These are phyloP conservation scores for Criorhina ranunculi DNA, from an alignment of 2,888 invertebrate species.

Conservation along the genomic window DNA sequence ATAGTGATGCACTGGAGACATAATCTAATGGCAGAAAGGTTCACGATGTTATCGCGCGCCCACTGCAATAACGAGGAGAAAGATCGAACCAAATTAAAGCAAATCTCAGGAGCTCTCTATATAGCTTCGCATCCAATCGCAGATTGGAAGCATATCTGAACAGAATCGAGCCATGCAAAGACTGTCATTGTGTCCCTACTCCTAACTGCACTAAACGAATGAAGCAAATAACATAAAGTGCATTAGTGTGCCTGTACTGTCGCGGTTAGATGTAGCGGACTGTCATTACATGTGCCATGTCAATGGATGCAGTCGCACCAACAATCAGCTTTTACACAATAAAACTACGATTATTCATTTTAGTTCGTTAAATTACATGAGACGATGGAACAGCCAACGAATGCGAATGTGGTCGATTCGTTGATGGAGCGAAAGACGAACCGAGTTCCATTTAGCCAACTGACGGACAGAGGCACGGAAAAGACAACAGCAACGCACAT, in stretches of 20 bases:
- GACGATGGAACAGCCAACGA: constrained; percentile 52
- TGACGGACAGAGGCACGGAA: constrained; percentile 39
- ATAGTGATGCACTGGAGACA: constrained; percentile 34
- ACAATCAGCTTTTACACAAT: constrained; percentile 67
- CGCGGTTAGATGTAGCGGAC: constrained; percentile 41
- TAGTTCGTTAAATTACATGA: constrained; percentile 74
- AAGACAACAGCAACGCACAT: constrained; percentile 62
- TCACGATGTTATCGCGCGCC: constrained; percentile 55
- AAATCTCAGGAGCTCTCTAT: constrained; percentile 53
- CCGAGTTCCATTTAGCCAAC: constrained; percentile 39
- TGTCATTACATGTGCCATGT: constrained; percentile 72
- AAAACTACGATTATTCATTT: constrained; percentile 76
- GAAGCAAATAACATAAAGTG: constrained; percentile 58
- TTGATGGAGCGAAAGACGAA: constrained; percentile 38
- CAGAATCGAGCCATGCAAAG: constrained; percentile 56
- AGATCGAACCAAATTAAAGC: constrained; percentile 67
- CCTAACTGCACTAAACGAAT: constrained; percentile 50
- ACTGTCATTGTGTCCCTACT: constrained; percentile 68
- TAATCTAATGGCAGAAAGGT: constrained; percentile 36
- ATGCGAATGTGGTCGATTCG: constrained; percentile 27
- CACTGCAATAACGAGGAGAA: constrained; percentile 32
- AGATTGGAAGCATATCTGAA: constrained; percentile 59
- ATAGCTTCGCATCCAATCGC: constrained; percentile 28
- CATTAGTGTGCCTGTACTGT: constrained; percentile 48
- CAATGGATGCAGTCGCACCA: constrained; percentile 73